Evolutionary conservation across 2,888 invertebrate species (phyloP), one percentile per base, ranked within the genome.

Genomic region (Trichopria drosophilae): DNA sequence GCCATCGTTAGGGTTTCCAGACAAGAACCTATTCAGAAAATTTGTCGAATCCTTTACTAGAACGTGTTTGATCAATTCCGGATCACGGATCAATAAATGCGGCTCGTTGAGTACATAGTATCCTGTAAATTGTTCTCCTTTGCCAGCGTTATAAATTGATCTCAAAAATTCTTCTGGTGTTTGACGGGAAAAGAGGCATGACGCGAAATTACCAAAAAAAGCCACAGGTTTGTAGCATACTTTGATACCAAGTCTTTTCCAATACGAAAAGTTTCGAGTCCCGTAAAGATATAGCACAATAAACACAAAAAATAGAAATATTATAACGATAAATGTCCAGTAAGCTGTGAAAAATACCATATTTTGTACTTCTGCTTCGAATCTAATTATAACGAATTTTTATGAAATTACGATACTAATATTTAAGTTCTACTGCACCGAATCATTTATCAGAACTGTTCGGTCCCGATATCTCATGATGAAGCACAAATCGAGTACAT

Each of bases 41-140:
- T 66, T 68, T 53, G 72, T 68, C 31, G 79, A 79, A 44, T 79
- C 78, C 35, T 75, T 78, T 3, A 80, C 70, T 13, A 79, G 48
- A 2, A 80, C 57, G 1, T 70, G 66, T 56, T 79, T 79, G 0
- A 79, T 57, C 2, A 79, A 50, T 9, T 77, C 77, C 0, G 73
- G 73, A 28, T 80, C 77, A 2, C 77, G 72, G 7, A 76, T 56
- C 3, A 80, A 18, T 10, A 79, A 40, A 0, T 62, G 69, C 0
- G 80, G 79, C n/a, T 71, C 72, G 56, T 78, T 72, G 19, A 79
- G 66, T 1, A 76, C 47, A 20, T 63, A 68, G 65, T 56, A 78
- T 57, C 59, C 80, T 69, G 53, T 69, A 66, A 28, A 76, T 57
- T 31, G 76, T 60, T 50, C 61, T 58, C 53, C 75, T 40, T 60